phyloP scores from a whole-genome alignment of 2,797 vertebrate genomes.

The Potorous gilbertii region DNA sequence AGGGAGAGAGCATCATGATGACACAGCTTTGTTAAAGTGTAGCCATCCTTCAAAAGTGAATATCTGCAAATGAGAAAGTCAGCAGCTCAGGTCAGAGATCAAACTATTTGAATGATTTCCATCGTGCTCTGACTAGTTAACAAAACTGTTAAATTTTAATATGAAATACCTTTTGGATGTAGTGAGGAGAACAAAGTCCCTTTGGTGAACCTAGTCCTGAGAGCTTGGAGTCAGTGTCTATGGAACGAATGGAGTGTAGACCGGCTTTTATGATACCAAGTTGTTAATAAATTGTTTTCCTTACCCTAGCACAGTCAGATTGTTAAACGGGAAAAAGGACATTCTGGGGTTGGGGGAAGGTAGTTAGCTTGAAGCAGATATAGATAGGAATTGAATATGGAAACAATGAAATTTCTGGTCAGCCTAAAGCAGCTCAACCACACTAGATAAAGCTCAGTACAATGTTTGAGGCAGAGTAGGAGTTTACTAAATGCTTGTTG shows the following conservation, averaged over 20 bases:
- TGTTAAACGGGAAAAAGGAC: not conserved
- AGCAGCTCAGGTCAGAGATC: not conserved
- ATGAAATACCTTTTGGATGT: constrained; percentile 54
- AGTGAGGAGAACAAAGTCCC: constrained; percentile 68
- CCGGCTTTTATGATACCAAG: not conserved
- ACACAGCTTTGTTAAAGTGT: not conserved
- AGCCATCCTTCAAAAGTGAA: not conserved
- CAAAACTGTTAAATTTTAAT: constrained; percentile 72
- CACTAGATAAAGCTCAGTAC: not conserved
- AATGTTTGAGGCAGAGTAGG: not conserved
- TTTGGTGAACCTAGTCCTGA: constrained; percentile 34
- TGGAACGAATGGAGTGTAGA: not conserved
- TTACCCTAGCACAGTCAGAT: not conserved
- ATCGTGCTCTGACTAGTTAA: not conserved
- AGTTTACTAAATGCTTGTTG: not conserved
- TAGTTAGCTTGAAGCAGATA: not conserved
- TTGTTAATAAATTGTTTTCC: not conserved
- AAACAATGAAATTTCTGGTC: not conserved
- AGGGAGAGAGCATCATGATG: accelerated
- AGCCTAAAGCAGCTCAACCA: not conserved
- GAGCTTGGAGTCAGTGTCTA: not conserved
- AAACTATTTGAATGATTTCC: not conserved
- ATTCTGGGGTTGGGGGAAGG: not conserved
- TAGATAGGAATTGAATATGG: not conserved
- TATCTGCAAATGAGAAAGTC: not conserved